Evolutionary conservation across 2,888 invertebrate genomes (phyloP).

Genomic region (Tinea semifulvella): DNA sequence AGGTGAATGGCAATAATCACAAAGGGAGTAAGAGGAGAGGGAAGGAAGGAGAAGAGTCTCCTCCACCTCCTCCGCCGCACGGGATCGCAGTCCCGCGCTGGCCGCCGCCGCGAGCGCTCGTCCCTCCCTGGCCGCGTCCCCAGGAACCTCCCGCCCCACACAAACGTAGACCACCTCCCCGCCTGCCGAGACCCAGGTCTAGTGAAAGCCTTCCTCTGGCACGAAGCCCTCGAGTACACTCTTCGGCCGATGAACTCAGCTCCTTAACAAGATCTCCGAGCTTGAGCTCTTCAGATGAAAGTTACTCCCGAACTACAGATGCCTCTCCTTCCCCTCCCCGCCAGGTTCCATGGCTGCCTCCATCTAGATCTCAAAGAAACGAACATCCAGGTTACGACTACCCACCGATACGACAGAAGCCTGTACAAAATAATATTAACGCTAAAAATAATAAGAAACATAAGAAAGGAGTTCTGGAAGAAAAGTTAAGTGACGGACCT

Average conservation of each 20-base stretch:
- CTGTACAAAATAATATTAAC: constrained; percentile 38
- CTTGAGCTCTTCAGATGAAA: constrained; percentile 86
- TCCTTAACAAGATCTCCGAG: constrained; percentile 84
- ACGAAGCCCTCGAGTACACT: constrained; percentile 71
- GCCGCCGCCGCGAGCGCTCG: constrained; percentile 61
- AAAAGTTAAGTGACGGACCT: constrained; percentile 46
- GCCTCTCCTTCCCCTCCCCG: constrained; percentile 70
- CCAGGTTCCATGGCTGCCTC: constrained; percentile 61
- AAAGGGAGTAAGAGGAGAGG: constrained; percentile 59
- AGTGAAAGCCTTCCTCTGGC: constrained; percentile 72
- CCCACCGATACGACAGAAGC: constrained; percentile 64
- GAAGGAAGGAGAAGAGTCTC: constrained; percentile 54
- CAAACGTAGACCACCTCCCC: constrained; percentile 46
- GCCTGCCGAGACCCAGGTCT: constrained; percentile 71
- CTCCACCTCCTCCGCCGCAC: constrained; percentile 69
- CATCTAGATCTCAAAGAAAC: constrained; percentile 49
- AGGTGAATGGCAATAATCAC: constrained; percentile 40
- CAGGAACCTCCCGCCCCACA: constrained; percentile 52
- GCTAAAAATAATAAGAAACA: constrained; percentile 44
- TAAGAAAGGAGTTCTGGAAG: constrained; percentile 49
- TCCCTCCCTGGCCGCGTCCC: constrained; percentile 72
- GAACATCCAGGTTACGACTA: constrained; percentile 65
- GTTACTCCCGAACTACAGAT: constrained; percentile 83
- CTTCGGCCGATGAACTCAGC: constrained; percentile 85
- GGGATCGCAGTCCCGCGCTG: constrained; percentile 40